Percentiles rank a stretch among this genome's conserved stretches.
Conservation (phyloP, 2,113 vertebrate genomes). For the Aix galericulata region DNA sequence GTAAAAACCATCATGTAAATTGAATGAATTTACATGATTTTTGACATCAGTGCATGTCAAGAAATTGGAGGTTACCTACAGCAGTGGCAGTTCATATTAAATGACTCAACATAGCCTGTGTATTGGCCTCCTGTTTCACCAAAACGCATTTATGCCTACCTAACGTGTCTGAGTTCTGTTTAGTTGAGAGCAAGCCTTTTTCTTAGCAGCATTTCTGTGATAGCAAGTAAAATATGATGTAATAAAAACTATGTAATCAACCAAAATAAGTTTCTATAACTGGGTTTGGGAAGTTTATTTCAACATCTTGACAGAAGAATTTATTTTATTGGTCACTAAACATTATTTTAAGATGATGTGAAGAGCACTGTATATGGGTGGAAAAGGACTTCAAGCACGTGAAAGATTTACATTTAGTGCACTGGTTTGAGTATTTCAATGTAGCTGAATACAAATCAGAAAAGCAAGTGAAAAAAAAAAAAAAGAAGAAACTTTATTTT, state of each 20-base stretch:
- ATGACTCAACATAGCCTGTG: background rate
- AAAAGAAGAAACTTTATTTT: background rate
- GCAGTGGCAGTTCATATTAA: background rate
- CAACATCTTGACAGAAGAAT: background rate
- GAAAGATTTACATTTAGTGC: background rate
- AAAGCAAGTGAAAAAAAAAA: background rate
- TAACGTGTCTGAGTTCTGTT: background rate
- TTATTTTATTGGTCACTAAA: background rate
- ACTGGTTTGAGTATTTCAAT: background rate
- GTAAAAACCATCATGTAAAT: background rate
- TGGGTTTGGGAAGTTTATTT: background rate
- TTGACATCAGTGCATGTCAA: background rate
- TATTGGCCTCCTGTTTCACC: background rate
- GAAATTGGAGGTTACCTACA: background rate
- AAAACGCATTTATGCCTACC: background rate
- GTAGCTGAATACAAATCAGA: background rate
- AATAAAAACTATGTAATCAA: background rate
- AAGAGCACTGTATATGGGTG: background rate
- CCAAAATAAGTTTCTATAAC: background rate
- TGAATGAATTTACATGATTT: background rate
- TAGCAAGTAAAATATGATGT: background rate
- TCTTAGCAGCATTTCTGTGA: background rate
- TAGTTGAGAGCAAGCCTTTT: background rate
- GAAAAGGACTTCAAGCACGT: background rate
- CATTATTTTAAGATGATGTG: background rate